Base-by-base conservation (phyloP, 2,797 vertebrate genomes). In the Lindbergichthys nudifrons region DNA sequence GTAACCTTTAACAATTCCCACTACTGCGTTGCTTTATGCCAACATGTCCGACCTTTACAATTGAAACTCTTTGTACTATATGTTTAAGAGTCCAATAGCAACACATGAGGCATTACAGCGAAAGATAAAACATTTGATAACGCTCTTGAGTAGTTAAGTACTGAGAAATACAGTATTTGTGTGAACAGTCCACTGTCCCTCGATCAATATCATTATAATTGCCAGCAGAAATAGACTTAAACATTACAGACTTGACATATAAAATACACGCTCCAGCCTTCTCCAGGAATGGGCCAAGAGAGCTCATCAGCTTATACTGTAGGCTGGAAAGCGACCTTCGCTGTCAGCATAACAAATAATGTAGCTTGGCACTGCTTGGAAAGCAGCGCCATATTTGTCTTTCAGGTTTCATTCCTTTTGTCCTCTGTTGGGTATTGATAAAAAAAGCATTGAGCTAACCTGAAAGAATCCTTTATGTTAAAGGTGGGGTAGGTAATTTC, bases 1-100 rank as follows among this genome's bases (percentile, higher is more conserved):
- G 67, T 89, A 79, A 90, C 90, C 88, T 88, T 91, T 80, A 79
- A 69, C 64, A 81, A 64, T 86, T 75, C 83, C 75, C 77, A 82
- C 91, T 92, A 87, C 32, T 65, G 42, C 43, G 65, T 62, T 78
- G 64, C 56, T 59, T 65, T 61, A 57, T 73, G 58, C 78, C 69
- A 69, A 50, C 66, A 77, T 67, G 21, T 74, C 76, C 85, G 87
- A 90, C 90, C 87, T 93, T 92, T 88, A 79, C 59, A 48, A 58
- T 65, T 61, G 70, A 50, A 79, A 75, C 60, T 69, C 41, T 51
- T 46, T 64, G 65, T 23, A 9, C 67, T 68, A 23, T 21, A 36
- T 65, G 15, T 46, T 5, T 21, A 53, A 36, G 56, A 70, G 54
- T 68, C 26, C 26, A 50, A 36, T 36, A 46, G 26, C 67, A 64